A percentile compares a stretch with the other conserved stretches of the same genome.
Conservation (phyloP, 2,113 vertebrate genomes). For the Lasiurus cinereus region DNA sequence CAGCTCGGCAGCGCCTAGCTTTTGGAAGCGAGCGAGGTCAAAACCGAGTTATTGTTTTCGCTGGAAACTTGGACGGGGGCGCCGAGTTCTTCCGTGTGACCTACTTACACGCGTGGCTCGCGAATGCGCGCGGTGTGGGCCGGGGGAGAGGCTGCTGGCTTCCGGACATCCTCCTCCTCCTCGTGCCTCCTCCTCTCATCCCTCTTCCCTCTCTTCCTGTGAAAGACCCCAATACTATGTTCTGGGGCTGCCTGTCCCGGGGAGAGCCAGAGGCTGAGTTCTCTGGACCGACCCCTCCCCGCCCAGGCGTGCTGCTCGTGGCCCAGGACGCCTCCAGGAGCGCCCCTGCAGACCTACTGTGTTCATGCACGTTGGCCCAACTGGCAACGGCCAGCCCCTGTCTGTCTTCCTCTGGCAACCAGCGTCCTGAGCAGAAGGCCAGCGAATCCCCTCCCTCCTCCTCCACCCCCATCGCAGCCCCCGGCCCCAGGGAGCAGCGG, state of each 20-base stretch:
- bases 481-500: background rate
- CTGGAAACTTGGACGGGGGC: conserved; percentile 88
- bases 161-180: conserved; percentile 63
- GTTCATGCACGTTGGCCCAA: accelerated
- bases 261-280: background rate
- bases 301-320: accelerated
- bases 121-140: conserved; percentile 71
- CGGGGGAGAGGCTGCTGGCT: conserved; percentile 78
- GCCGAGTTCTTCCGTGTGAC: conserved; percentile 87
- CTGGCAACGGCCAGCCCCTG: background rate
- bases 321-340: too few species aligned
- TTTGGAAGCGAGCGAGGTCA: conserved; percentile 91
- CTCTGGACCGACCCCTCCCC: background rate
- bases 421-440: background rate
- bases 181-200: background rate
- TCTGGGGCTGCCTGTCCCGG: background rate
- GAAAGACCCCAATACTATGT: background rate
- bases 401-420: background rate
- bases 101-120: conserved; percentile 81
- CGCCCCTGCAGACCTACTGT: background rate
- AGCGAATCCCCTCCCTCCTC: accelerated
- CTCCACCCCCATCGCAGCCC: background rate
- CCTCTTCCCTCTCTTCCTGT: background rate
- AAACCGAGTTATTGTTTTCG: conserved; percentile 91
- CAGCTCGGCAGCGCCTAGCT: conserved; percentile 91